phyloP scores from a whole-genome alignment of 2,797 vertebrate genomes.

The Chelon labrosus region DNA sequence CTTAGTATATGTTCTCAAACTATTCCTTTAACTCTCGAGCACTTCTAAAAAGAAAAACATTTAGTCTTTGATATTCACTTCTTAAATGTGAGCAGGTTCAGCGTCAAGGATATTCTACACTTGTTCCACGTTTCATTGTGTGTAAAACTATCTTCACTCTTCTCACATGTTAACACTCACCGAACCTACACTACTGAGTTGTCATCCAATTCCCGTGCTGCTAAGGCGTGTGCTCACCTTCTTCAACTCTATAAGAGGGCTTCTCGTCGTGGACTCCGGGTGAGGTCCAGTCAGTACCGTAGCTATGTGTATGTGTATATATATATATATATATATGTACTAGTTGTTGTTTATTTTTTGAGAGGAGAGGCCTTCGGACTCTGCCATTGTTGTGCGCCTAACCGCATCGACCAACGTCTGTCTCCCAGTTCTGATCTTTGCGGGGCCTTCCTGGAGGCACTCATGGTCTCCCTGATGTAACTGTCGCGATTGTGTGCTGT shows the following conservation, averaged over 20 bases:
- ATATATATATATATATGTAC: constrained; percentile 16
- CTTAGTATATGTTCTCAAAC: not conserved
- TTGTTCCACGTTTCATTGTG: constrained; percentile 26
- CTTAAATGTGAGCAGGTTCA: constrained; percentile 43
- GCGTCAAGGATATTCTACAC: constrained; percentile 21
- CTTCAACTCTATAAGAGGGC: constrained; percentile 50
- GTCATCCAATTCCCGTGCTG: constrained; percentile 43
- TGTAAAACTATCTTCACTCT: constrained; percentile 36
- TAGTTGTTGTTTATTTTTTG: constrained; percentile 54
- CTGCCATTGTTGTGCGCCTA: constrained; percentile 81
- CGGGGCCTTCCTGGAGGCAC: constrained; percentile 38
- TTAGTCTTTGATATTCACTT: constrained; percentile 32
- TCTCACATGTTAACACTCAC: constrained; percentile 32
- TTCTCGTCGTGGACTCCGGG: constrained; percentile 48
- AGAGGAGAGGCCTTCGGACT: constrained; percentile 79
- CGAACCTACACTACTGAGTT: constrained; percentile 42
- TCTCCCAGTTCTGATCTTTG: constrained; percentile 48
- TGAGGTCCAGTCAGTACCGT: constrained; percentile 42
- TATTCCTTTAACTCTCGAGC: constrained; percentile 37
- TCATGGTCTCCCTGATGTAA: constrained; percentile 30
- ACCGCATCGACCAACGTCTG: constrained; percentile 69
- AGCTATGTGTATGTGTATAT: constrained; percentile 56
- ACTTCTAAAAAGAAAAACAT: constrained; percentile 48
- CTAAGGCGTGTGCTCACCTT: constrained; percentile 51
- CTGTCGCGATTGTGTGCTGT: constrained; percentile 48